Percentiles rank a stretch among this genome's conserved stretches.
phyloP scores from a whole-genome alignment of 2,113 vertebrate genomes.

The Patagioenas fasciata region DNA sequence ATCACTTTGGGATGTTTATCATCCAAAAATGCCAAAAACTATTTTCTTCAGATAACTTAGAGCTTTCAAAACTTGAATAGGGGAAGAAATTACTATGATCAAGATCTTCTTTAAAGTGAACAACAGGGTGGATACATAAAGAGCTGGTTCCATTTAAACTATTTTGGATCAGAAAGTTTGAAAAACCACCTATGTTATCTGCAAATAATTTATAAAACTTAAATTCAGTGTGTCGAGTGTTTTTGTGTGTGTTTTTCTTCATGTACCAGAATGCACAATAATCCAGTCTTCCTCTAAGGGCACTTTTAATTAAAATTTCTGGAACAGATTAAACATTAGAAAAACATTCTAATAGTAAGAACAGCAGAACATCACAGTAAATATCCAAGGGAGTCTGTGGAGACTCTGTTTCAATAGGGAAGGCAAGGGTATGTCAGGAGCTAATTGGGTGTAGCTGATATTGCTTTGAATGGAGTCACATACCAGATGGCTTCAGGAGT shows the following conservation, averaged over 20 bases:
- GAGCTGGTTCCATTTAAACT: not conserved
- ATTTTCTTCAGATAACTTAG: conserved; percentile 27
- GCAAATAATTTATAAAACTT: not conserved
- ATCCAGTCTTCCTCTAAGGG: not conserved
- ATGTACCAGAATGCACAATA: not conserved
- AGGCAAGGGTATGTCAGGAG: not conserved
- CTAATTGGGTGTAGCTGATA: conserved; percentile 37
- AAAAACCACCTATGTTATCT: not conserved
- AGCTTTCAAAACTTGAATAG: conserved; percentile 5
- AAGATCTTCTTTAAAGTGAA: not conserved
- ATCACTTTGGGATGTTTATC: conserved; percentile 30
- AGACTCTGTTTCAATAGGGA: not conserved
- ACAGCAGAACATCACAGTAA: conserved; percentile 13
- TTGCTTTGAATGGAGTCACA: not conserved
- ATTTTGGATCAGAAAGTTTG: not conserved
- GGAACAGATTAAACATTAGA: not conserved
- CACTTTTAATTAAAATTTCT: conserved; percentile 39
- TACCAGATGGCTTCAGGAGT: conserved; percentile 16
- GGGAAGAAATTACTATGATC: conserved; percentile 18
- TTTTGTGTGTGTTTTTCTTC: not conserved
- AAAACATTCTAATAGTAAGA: conserved; percentile 38
- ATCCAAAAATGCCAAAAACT: conserved; percentile 23
- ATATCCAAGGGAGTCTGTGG: not conserved
- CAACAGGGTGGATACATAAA: not conserved
- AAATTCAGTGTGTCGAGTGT: not conserved